A percentile compares a stretch with the other conserved stretches of the same genome.
Evolutionary conservation across 2,888 invertebrate species (phyloP).

Genomic region (Gari tellinella): DNA sequence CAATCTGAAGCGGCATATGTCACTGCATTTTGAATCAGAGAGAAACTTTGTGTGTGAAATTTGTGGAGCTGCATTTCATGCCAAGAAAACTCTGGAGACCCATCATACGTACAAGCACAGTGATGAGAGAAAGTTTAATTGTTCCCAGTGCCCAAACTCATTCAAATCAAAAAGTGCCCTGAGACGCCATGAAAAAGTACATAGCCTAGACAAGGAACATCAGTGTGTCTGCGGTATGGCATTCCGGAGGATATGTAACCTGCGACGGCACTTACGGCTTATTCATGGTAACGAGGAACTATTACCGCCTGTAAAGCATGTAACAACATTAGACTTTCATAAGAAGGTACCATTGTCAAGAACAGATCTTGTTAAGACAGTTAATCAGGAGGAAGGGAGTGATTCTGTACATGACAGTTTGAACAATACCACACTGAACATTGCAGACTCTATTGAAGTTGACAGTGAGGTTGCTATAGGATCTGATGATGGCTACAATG

Average conservation of each 20-base stretch:
- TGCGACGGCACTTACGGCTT: constrained; percentile 71
- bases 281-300: constrained; percentile 71
- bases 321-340: constrained; percentile 64
- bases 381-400: background rate
- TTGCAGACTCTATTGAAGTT: too few species aligned
- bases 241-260: constrained; percentile 72
- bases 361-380: constrained; percentile 19
- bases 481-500: too few species aligned
- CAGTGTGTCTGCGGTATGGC: constrained; percentile 73
- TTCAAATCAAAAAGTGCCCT: constrained; percentile 76
- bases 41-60: constrained; percentile 83
- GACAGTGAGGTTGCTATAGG: too few species aligned
- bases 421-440: too few species aligned
- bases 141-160: constrained; percentile 75
- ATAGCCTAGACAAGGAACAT: constrained; percentile 66
- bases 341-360: constrained; percentile 49
- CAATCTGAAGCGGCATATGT: constrained; percentile 82
- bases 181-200: constrained; percentile 66
- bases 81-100: constrained; percentile 82
- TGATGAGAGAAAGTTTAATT: constrained; percentile 76
- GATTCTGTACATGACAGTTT: too few species aligned
- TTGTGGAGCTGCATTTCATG: constrained; percentile 83
- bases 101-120: constrained; percentile 83
- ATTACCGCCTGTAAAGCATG: constrained; percentile 70
- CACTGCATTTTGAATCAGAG: constrained; percentile 78